Evolutionary conservation across 1,140 invertebrate genomes (phyloP).

Genomic region (Drosophila sucinea): DNA sequence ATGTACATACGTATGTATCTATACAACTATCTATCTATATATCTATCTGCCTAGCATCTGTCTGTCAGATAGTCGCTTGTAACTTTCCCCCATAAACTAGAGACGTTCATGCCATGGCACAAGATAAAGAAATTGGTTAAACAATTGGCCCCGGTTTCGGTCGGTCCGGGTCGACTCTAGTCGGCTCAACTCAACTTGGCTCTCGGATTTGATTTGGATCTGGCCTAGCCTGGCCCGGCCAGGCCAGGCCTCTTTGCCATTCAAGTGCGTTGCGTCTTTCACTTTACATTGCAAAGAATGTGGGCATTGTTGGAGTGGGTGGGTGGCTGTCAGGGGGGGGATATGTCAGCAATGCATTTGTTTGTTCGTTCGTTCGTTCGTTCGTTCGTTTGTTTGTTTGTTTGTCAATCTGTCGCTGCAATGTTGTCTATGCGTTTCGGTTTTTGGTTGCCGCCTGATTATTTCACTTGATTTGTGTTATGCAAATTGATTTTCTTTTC

Average conservation of each 20-base stretch:
- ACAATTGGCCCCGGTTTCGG: constrained; percentile 45
- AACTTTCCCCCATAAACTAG: constrained; percentile 78
- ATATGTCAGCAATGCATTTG: constrained; percentile 69
- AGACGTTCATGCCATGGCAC: constrained; percentile 40
- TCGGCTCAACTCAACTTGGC: background rate
- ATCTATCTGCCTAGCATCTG: constrained; percentile 71
- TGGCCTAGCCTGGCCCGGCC: constrained; percentile 31
- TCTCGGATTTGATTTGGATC: constrained; percentile 15
- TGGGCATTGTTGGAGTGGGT: background rate
- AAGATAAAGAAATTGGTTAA: constrained; percentile 61
- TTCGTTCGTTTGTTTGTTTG: constrained; percentile 45
- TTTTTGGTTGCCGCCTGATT: constrained; percentile 52
- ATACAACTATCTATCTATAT: constrained; percentile 40
- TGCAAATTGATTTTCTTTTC: constrained; percentile 76
- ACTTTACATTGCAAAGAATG: constrained; percentile 3
- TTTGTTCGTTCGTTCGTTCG: constrained; percentile 48
- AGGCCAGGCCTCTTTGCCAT: constrained; percentile 17
- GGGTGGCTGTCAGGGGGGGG: background rate
- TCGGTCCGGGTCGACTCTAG: background rate
- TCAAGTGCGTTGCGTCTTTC: constrained; percentile 42
- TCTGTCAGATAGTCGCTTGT: constrained; percentile 49
- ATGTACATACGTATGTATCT: background rate
- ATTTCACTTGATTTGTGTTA: constrained; percentile 74
- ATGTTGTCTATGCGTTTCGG: constrained; percentile 37
- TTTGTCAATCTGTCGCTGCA: constrained; percentile 63